Base-by-base conservation (phyloP, 2,113 vertebrate species). In the Sorex araneus region DNA sequence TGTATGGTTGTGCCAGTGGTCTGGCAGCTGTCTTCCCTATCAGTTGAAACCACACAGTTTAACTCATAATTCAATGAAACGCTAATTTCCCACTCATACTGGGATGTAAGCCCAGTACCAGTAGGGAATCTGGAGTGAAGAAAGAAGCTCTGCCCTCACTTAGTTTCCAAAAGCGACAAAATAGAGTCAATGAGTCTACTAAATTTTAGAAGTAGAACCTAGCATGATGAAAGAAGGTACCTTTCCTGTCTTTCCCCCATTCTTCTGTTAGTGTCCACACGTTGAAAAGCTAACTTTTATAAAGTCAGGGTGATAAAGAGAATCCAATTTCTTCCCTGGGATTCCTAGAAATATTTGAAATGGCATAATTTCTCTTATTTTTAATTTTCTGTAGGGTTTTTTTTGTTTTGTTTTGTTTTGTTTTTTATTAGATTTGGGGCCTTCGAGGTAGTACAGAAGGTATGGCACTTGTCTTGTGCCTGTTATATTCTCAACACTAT, bases 11-110 rank as follows among this genome's bases (percentile, higher is more conserved):
- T 57, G 12, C 21, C 30, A 43, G 30, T 32, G 8, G 23, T 13
- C 40, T 32, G 6, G 23, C 10, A 45, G 25, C 75, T 5, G 4
- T 77, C 60, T 57, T 92, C 15, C 36, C 34, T 76, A 67, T 81
- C 32, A 43, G 36, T 70, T 87, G 16, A 95, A 94, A 45, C 43
- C 23, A 60, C 25, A 84, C 18, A n/a, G 57, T 87, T 90, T 90
- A 74, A 87, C 28, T 80, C 63, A 89, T 6, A 88, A 40, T 84
- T 93, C 45, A 94, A 5, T 74, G 50, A 90, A 89, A 84, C 71
- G 6, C 5, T 75, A 85, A 70, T 78, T 88, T 92, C 16, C 30
- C 3, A 92, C n/a, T 85, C n/a, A 69, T 34, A 74, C 27, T 60
- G 47, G 19, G 16, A 78, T 45, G 2, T 28, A 84, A 90, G 13